Evolutionary conservation across 2,113 vertebrate species (phyloP).

Genomic region (Emydura subglobosa): DNA sequence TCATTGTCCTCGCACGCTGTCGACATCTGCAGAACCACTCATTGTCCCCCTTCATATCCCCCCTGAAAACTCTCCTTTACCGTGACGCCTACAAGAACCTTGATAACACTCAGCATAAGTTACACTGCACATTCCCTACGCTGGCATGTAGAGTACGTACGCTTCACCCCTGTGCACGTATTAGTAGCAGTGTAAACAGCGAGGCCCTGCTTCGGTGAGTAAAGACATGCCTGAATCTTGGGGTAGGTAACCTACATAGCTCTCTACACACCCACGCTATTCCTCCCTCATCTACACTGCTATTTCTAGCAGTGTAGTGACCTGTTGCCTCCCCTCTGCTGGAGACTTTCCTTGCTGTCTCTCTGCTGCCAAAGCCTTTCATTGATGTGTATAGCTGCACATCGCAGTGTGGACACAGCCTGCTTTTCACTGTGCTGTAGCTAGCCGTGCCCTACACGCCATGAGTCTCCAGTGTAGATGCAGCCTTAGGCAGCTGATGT

Average conservation of each 20-base stretch:
- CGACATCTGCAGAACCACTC: background rate
- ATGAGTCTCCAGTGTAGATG: no score
- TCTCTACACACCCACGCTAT: background rate
- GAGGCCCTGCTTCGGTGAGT: background rate
- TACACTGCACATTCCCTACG: background rate
- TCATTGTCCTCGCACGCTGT: background rate
- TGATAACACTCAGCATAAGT: background rate
- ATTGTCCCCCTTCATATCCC: background rate
- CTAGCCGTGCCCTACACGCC: no score
- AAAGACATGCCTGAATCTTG: background rate
- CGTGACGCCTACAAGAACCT: background rate
- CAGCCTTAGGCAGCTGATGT: no score
- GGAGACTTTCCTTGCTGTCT: no score
- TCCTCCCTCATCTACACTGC: background rate
- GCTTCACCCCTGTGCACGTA: background rate
- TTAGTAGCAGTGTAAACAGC: background rate
- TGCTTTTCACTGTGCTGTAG: no score
- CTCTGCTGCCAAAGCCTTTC: no score
- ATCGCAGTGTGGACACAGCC: no score
- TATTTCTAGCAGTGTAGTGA: background rate
- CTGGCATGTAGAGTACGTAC: background rate
- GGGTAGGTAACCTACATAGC: background rate
- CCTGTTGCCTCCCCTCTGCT: background rate
- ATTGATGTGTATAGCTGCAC: no score
- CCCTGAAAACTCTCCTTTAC: background rate